phyloP scores from a whole-genome alignment of 2,113 vertebrate species.

The Bubalus kerabau region DNA sequence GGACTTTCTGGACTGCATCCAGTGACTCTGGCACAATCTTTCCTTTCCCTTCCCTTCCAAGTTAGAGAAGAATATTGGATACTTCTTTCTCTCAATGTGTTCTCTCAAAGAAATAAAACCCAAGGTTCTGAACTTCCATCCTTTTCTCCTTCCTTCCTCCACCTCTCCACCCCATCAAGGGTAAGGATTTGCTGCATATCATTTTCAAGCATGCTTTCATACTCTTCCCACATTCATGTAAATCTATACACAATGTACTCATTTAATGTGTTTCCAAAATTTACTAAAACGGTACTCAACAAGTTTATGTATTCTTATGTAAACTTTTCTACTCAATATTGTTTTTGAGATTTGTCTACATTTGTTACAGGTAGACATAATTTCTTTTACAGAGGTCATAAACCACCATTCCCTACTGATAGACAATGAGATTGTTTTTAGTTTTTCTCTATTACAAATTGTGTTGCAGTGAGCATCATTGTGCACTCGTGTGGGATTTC shows the following conservation, averaged over 20 bases:
- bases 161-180: too few species aligned
- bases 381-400: neutral
- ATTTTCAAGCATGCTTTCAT: neutral
- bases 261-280: neutral
- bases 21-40: neutral
- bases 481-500: neutral
- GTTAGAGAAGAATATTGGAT: neutral
- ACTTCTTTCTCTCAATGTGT: neutral
- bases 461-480: neutral
- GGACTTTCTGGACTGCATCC: neutral
- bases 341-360: neutral
- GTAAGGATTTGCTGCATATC: neutral
- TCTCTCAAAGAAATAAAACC: neutral
- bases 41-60: neutral
- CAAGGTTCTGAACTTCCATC: neutral
- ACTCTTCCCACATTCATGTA: neutral
- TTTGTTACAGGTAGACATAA: neutral
- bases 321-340: neutral
- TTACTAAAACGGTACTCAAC: neutral
- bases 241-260: neutral
- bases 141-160: neutral
- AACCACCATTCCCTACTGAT: neutral
- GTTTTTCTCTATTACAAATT: neutral
- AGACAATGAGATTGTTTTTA: neutral
- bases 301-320: neutral